These are phyloP conservation scores for Cataglyphis hispanica DNA, from an alignment of 1,140 invertebrate species.

Conservation along the genomic window DNA sequence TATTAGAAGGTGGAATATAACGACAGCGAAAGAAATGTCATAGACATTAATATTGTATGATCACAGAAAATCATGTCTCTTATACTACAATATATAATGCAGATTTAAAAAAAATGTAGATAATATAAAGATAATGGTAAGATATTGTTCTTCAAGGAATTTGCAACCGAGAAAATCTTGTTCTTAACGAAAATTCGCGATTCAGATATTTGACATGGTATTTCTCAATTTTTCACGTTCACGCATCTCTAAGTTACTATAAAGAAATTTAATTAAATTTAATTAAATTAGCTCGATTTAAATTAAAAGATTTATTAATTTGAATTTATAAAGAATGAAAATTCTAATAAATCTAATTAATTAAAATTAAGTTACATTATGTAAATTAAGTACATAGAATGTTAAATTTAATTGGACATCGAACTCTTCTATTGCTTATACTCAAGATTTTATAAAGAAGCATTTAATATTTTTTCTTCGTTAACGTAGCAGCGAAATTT, in stretches of 20 bases:
- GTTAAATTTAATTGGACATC: constrained; percentile 18
- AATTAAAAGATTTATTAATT: too few relatives aligned
- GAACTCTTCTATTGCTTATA: neutral
- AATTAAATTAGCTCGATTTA: constrained; percentile 26
- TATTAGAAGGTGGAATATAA: constrained; percentile 2
- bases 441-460: neutral
- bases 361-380: neutral
- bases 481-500: neutral
- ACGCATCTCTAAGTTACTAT: neutral
- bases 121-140: neutral
- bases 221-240: neutral
- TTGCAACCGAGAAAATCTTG: neutral
- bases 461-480: neutral
- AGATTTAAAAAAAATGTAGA: constrained; percentile 10
- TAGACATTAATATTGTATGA: constrained; percentile 6
- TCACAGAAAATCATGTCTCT: neutral
- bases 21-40: constrained; percentile 1
- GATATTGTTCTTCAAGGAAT: constrained; percentile 17
- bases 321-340: too few relatives aligned
- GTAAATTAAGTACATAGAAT: constrained; percentile 2
- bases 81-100: constrained; percentile 3
- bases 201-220: neutral
- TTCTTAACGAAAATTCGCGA: neutral
- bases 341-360: too few relatives aligned
- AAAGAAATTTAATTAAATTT: constrained; percentile 16